Conservation (phyloP, 2,113 vertebrate genomes). For the Melanocharis versteri region DNA sequence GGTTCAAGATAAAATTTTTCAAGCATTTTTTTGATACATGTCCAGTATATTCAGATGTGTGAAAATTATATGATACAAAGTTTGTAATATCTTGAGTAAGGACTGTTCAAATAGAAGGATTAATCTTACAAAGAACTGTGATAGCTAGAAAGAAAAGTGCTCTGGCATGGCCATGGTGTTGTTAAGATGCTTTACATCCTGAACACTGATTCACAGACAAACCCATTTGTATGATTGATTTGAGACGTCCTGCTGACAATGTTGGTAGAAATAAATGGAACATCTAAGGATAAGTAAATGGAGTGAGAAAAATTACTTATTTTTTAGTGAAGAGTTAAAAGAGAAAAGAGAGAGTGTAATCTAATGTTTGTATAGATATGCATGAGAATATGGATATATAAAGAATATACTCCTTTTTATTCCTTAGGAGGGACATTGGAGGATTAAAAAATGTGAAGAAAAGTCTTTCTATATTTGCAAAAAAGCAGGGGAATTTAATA, state of each 20-base stretch:
- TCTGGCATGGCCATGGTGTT: background rate
- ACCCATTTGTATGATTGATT: background rate
- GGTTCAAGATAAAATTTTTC: background rate
- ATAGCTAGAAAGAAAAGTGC: background rate
- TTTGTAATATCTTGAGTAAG: background rate
- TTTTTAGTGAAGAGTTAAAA: background rate
- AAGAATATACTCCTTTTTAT: background rate
- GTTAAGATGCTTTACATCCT: background rate
- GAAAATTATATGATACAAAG: background rate
- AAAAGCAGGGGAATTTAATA: slow-evolving; percentile 67
- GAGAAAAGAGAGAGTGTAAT: background rate
- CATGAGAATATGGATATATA: background rate
- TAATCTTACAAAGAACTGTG: background rate
- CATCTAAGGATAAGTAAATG: background rate
- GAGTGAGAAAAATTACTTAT: background rate
- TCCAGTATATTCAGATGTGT: background rate
- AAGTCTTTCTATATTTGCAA: slow-evolving; percentile 79
- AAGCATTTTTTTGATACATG: background rate
- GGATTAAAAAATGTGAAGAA: slow-evolving; percentile 80
- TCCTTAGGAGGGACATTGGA: slow-evolving; percentile 81
- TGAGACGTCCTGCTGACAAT: background rate
- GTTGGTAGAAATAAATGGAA: background rate
- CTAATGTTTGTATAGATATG: background rate
- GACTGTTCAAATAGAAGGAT: background rate
- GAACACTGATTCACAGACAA: background rate